A percentile compares a stretch with the other conserved stretches of the same genome.
phyloP scores from a whole-genome alignment of 2,797 vertebrate genomes.

The Streptopelia turtur region DNA sequence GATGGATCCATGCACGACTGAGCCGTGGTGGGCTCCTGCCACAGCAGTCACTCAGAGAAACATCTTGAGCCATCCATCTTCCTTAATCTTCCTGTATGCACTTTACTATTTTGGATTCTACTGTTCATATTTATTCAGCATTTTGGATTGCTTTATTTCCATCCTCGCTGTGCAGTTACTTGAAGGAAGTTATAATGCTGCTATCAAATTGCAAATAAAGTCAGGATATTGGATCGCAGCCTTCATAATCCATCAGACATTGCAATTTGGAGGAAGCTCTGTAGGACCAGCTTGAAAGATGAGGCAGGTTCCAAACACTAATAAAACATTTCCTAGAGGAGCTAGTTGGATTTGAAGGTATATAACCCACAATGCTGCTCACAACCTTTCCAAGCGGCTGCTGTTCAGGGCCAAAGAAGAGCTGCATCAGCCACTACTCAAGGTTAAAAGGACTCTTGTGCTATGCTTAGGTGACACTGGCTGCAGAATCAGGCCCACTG shows the following conservation, averaged over 20 bases:
- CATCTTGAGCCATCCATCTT: not conserved
- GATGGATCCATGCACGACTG: not conserved
- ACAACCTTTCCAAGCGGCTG: not conserved
- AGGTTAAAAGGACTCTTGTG: not conserved
- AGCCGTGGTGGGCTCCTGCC: not conserved
- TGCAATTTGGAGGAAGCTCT: constrained; percentile 14
- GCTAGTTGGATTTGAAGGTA: not conserved
- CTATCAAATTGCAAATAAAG: constrained; percentile 46
- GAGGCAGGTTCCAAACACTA: not conserved
- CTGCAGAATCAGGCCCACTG: not conserved
- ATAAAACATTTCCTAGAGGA: not conserved
- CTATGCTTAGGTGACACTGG: not conserved
- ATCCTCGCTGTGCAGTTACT: not conserved
- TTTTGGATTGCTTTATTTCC: constrained; percentile 34
- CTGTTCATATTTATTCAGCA: not conserved
- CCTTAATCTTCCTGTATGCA: not conserved
- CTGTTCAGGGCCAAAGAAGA: not conserved
- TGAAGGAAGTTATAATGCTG: constrained; percentile 1
- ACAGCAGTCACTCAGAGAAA: not conserved
- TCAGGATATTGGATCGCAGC: constrained; percentile 33
- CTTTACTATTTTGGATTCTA: not conserved
- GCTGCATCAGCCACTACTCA: not conserved
- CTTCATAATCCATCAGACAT: constrained; percentile 1
- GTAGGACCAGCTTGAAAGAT: not conserved
- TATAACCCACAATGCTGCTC: not conserved